Base-by-base conservation (phyloP, 1,140 invertebrate species). In the Frieseomelitta varia region DNA sequence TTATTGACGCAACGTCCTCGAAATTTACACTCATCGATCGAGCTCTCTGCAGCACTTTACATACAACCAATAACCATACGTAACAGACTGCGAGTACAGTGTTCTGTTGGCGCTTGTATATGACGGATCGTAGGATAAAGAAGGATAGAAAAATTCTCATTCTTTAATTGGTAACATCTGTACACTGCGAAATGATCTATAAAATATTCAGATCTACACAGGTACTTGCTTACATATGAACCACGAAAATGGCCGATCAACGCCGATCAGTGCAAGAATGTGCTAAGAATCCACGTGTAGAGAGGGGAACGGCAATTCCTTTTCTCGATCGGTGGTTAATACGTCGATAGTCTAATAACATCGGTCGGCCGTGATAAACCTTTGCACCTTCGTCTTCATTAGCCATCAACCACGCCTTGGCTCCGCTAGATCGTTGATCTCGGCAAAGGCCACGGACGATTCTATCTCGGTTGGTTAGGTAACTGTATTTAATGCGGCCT, bases 361-460 rank as follows among this genome's bases (percentile, higher is more conserved):
- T 65, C 71, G 77, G 63, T 47, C 34, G 68, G 73, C 73, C 63
- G 34, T 73, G 85, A 81, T 84, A 69, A 81, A 89, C 88, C 87
- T 89, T 89, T 89, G 87, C 88, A 87, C 88, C 87, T 89, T 88
- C 87, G 78, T 89, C 85, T 89, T 89, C 87, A 89, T 89, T 89
- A 89, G 74, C 85, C 78, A 61, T 87, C 78, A 63, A 78, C 87
- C 87, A 88, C 81, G 88, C 87, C 88, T 89, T 65, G 81, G 72
- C 81, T 89, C 78, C 69, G 55, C 61, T 55, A 73, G 88, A 89
- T 86, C 84, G 74, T 89, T 88, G 88, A 89, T 89, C 84, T 78
- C 75, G 15, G 61, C 15, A 34, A 76, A 67, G 72, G 81, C 73
- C 67, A 47, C 47, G 53, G 67, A 76, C 79, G 81, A 87, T 87